phyloP scores from a whole-genome alignment of 2,888 invertebrate species.

The Brenthis hecate region DNA sequence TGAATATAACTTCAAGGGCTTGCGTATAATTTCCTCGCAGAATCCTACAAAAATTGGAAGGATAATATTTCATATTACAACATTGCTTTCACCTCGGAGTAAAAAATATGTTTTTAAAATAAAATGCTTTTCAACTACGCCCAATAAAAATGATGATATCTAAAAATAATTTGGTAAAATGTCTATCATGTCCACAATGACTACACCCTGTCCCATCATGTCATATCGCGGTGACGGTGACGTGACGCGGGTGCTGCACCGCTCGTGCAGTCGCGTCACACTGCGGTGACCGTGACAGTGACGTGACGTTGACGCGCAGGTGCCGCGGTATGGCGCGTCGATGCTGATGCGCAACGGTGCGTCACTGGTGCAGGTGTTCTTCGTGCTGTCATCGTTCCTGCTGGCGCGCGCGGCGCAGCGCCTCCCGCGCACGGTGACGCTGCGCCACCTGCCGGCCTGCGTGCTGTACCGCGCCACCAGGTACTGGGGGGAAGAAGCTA shows the following conservation, averaged over 20 bases:
- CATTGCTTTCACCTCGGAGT: too few relatives aligned
- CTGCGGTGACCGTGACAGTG: neutral
- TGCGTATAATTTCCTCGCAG: too few relatives aligned
- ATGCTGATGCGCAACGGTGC: conserved; percentile 64
- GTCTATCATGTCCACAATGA: too few relatives aligned
- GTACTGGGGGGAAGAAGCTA: conserved; percentile 39
- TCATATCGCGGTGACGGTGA: too few relatives aligned
- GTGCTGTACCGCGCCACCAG: conserved; percentile 54
- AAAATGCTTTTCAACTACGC: neutral
- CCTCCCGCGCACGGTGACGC: conserved; percentile 43
- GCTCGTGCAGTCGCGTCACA: too few relatives aligned
- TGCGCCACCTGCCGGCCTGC: conserved; percentile 50
- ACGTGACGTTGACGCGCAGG: conserved; percentile 41
- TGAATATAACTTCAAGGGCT: too few relatives aligned
- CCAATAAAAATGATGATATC: too few relatives aligned
- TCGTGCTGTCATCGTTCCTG: conserved; percentile 62
- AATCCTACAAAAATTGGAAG: too few relatives aligned
- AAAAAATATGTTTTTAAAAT: neutral
- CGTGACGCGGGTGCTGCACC: too few relatives aligned
- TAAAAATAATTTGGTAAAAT: too few relatives aligned
- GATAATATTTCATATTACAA: too few relatives aligned
- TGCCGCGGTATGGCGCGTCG: conserved; percentile 49
- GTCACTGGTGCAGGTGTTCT: conserved; percentile 58
- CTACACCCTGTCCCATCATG: too few relatives aligned
- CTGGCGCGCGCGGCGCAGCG: conserved; percentile 60